A percentile compares a stretch with the other conserved stretches of the same genome.
Evolutionary conservation across 1,140 invertebrate genomes (phyloP).

Genomic region (Drosophila pruinosa): DNA sequence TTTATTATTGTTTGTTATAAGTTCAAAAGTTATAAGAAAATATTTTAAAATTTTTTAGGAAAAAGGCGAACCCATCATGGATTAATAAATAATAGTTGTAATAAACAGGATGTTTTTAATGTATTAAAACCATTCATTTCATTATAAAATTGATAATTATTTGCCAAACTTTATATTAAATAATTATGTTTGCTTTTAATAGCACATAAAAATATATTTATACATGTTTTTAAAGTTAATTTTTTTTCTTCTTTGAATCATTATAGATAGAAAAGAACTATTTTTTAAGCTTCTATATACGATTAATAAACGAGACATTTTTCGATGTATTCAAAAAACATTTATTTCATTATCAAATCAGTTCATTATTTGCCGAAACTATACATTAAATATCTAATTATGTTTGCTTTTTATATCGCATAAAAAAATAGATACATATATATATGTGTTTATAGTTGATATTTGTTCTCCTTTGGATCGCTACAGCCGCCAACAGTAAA

Average conservation of each 20-base stretch:
- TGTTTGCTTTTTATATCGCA: constrained; percentile 10
- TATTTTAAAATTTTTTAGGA: background rate
- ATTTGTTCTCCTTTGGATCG: constrained; percentile 20
- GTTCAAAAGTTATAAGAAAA: background rate
- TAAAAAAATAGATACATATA: constrained; percentile 43
- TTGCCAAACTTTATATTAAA: background rate
- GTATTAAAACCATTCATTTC: no score
- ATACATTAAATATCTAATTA: constrained; percentile 8
- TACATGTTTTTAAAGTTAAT: no score
- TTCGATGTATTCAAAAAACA: constrained; percentile 21
- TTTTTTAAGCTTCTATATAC: background rate
- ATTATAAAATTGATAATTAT: background rate
- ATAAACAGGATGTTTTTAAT: no score
- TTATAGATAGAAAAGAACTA: no score
- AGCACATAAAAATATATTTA: no score
- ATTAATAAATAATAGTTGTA: no score
- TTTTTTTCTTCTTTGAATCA: no score
- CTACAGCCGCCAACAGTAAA: background rate
- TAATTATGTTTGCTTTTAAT: no score
- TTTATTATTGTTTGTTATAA: constrained; percentile 41
- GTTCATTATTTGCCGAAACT: constrained; percentile 51
- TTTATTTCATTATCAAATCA: constrained; percentile 63
- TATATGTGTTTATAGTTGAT: constrained; percentile 19
- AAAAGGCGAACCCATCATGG: background rate
- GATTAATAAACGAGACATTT: background rate